Percentiles rank a stretch among this genome's conserved stretches.
Conservation (phyloP, 2,888 invertebrate species). For the Tineola bisselliella region DNA sequence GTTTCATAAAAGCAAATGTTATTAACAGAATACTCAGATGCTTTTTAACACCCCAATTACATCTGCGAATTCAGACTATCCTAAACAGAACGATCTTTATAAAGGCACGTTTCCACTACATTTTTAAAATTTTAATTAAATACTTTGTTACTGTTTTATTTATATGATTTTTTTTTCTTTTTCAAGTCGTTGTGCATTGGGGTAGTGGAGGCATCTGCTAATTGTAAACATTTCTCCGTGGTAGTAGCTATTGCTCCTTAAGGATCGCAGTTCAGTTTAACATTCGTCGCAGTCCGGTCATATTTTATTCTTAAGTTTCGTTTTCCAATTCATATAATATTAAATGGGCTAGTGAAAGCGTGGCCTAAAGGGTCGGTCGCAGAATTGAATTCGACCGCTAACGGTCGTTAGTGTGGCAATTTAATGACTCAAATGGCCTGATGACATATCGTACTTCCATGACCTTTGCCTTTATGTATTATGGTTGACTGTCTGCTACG, state of each 20-base stretch:
- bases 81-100: not conserved
- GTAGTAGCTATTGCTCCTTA: too few relatives aligned
- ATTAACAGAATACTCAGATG: not conserved
- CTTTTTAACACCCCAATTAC: conserved; percentile 10
- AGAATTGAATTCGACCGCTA: conserved; percentile 25
- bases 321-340: not conserved
- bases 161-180: too few relatives aligned
- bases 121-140: not conserved
- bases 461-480: conserved; percentile 7
- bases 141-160: too few relatives aligned
- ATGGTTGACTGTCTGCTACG: not conserved
- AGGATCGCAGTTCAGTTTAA: too few relatives aligned
- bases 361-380: conserved; percentile 7
- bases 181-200: too few relatives aligned
- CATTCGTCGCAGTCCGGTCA: too few relatives aligned
- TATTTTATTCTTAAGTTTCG: too few relatives aligned
- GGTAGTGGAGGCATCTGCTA: too few relatives aligned
- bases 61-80: conserved; percentile 6
- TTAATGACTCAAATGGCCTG: conserved; percentile 23
- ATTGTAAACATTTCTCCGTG: too few relatives aligned
- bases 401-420: conserved; percentile 23
- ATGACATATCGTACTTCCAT: conserved; percentile 17
- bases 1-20: conserved; percentile 5
- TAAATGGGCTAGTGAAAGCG: not conserved
- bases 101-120: not conserved